These are phyloP conservation scores for Abrostola triplasia DNA, from an alignment of 2,888 invertebrate species.

Conservation along the genomic window DNA sequence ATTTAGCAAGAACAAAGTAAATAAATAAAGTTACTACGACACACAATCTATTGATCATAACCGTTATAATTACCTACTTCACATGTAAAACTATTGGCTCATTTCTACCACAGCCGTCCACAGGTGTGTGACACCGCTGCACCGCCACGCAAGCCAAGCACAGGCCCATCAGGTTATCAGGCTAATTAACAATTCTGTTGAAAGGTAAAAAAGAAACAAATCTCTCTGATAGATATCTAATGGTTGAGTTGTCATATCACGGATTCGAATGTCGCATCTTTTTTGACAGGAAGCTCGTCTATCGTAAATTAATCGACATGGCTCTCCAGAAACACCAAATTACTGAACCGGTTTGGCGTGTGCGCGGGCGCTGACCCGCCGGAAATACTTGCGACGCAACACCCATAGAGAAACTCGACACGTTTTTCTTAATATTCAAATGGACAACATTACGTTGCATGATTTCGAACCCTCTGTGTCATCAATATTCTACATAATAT, in stretches of 20 bases:
- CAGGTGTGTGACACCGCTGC: constrained; percentile 8
- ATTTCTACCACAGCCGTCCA: constrained; percentile 2
- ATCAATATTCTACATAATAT: constrained; percentile 37
- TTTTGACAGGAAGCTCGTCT: constrained; percentile 80
- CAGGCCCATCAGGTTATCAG: constrained; percentile 49
- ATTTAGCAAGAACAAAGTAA: too few species aligned
- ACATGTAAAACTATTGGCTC: neutral
- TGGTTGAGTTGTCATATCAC: constrained; percentile 68
- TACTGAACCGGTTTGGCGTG: constrained; percentile 83
- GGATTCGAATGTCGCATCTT: constrained; percentile 64
- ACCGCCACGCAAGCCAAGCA: constrained; percentile 21
- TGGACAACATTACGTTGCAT: constrained; percentile 50
- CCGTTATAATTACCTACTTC: too few species aligned
- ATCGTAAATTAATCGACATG: constrained; percentile 80
- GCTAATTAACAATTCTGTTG: constrained; percentile 64
- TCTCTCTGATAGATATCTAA: constrained; percentile 61
- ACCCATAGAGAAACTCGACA: constrained; percentile 64
- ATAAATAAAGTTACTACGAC: too few species aligned
- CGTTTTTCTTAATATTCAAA: constrained; percentile 64
- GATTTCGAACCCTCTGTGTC: constrained; percentile 42
- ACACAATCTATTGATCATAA: too few species aligned
- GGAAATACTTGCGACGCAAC: constrained; percentile 69
- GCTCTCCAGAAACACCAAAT: constrained; percentile 74
- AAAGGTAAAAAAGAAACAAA: constrained; percentile 61
- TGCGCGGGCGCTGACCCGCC: constrained; percentile 70